Conservation (phyloP, 2,797 vertebrate genomes). For the Pampus argenteus region DNA sequence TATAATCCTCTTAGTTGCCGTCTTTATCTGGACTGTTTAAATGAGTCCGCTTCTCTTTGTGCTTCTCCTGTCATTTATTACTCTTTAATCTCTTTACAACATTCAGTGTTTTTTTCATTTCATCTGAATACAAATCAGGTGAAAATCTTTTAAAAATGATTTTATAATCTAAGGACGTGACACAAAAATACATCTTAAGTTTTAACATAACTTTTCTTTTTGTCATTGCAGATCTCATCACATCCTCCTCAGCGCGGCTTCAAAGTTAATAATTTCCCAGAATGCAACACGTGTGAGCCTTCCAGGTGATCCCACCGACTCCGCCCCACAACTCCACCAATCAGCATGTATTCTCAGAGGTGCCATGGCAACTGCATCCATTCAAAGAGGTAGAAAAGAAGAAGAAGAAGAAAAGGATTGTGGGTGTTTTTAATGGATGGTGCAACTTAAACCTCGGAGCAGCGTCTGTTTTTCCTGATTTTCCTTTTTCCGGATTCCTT, state of each 20-base stretch:
- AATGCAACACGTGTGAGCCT: constrained; percentile 30
- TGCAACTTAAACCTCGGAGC: neutral
- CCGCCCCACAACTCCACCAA: neutral
- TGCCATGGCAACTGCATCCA: constrained; percentile 36
- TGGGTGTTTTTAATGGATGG: constrained; percentile 17
- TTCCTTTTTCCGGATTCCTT: constrained; percentile 6
- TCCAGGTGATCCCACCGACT: constrained; percentile 3
- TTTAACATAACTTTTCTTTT: neutral
- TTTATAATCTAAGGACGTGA: too few relatives aligned
- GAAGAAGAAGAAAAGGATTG: constrained; percentile 4
- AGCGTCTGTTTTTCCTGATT: neutral
- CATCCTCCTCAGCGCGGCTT: neutral
- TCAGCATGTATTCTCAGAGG: constrained; percentile 25
- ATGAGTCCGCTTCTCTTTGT: constrained; percentile 7
- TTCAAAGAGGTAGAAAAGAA: neutral
- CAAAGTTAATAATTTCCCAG: neutral
- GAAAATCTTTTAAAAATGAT: neutral
- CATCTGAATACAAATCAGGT: neutral
- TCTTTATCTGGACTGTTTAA: constrained; percentile 18
- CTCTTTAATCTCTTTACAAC: constrained; percentile 17
- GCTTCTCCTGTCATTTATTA: neutral
- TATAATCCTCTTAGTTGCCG: constrained; percentile 38
- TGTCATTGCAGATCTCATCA: constrained; percentile 39
- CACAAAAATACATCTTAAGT: too few relatives aligned
- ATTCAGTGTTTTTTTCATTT: neutral